Evolutionary conservation across 1,140 invertebrate species (phyloP).

Genomic region (Magallana angulata): DNA sequence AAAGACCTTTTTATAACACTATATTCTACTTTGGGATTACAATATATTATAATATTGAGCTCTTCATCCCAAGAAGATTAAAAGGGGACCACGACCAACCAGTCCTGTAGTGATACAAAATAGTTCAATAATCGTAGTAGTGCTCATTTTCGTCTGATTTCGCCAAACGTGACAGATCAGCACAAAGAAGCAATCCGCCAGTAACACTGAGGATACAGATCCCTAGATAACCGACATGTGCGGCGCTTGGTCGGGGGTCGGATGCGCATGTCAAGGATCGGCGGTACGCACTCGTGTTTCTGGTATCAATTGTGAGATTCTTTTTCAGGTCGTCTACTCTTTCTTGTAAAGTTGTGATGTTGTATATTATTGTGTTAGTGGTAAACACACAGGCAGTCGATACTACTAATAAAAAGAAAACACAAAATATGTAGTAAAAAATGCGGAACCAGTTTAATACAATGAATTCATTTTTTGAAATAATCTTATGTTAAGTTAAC

Average conservation of each 20-base stretch:
- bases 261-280: slow-evolving; percentile 19
- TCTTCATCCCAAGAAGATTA: too few relatives aligned
- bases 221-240: slow-evolving; percentile 18
- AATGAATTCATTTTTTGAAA: not conserved
- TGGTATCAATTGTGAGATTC: slow-evolving; percentile 15
- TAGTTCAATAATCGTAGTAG: too few relatives aligned
- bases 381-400: not conserved
- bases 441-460: not conserved
- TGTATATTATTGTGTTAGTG: not conserved
- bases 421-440: not conserved
- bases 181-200: not conserved
- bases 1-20: too few relatives aligned
- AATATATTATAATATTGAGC: too few relatives aligned
- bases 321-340: slow-evolving; percentile 26
- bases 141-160: too few relatives aligned
- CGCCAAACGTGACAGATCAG: not conserved
- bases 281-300: slow-evolving; percentile 27
- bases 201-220: not conserved
- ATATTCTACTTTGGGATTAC: too few relatives aligned
- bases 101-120: too few relatives aligned
- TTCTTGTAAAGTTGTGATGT: slow-evolving; percentile 23
- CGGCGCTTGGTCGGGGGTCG: not conserved
- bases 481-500: not conserved
- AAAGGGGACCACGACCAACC: too few relatives aligned
- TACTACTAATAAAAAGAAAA: not conserved